These are phyloP conservation scores for Caenorhabditis panamensis DNA, from an alignment of 2,888 invertebrate species.

Conservation along the genomic window DNA sequence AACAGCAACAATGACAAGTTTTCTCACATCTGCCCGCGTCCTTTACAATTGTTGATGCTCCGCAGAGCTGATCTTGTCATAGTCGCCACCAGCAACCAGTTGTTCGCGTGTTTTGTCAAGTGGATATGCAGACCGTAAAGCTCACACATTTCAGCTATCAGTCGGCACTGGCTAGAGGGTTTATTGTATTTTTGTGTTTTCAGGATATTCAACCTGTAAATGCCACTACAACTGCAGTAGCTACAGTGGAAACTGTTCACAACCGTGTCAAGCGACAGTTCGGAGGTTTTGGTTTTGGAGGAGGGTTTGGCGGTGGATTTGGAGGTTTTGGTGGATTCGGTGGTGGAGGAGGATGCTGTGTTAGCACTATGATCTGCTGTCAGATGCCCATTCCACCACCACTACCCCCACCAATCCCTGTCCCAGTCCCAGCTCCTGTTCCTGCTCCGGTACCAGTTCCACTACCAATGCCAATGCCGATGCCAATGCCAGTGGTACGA, in stretches of 20 bases:
- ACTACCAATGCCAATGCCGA: slow-evolving; percentile 39
- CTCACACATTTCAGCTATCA: slow-evolving; percentile 1
- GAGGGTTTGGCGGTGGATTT: slow-evolving; percentile 55
- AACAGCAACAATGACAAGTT: slow-evolving; percentile 49
- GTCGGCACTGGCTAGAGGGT: not conserved
- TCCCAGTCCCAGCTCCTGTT: slow-evolving; percentile 62
- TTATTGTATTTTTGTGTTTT: not conserved
- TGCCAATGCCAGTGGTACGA: slow-evolving; percentile 57
- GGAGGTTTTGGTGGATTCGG: slow-evolving; percentile 59
- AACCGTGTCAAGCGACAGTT: slow-evolving; percentile 68
- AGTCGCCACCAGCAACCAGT: slow-evolving; percentile 45
- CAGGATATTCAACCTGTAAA: not conserved
- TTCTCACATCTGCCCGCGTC: slow-evolving; percentile 42
- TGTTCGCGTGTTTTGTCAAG: slow-evolving; percentile 50
- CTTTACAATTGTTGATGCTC: slow-evolving; percentile 38
- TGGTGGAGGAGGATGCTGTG: slow-evolving; percentile 65
- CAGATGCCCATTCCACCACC: slow-evolving; percentile 59
- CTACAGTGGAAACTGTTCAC: slow-evolving; percentile 29
- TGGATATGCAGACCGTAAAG: slow-evolving; percentile 12
- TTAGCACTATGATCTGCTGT: slow-evolving; percentile 67
- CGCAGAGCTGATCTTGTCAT: slow-evolving; percentile 37
- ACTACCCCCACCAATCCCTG: slow-evolving; percentile 52
- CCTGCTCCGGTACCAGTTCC: slow-evolving; percentile 58
- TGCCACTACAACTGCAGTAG: slow-evolving; percentile 19
- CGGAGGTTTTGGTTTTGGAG: slow-evolving; percentile 57